These are phyloP conservation scores for Canis aureus DNA, from an alignment of 2,113 vertebrate species.

Conservation along the genomic window DNA sequence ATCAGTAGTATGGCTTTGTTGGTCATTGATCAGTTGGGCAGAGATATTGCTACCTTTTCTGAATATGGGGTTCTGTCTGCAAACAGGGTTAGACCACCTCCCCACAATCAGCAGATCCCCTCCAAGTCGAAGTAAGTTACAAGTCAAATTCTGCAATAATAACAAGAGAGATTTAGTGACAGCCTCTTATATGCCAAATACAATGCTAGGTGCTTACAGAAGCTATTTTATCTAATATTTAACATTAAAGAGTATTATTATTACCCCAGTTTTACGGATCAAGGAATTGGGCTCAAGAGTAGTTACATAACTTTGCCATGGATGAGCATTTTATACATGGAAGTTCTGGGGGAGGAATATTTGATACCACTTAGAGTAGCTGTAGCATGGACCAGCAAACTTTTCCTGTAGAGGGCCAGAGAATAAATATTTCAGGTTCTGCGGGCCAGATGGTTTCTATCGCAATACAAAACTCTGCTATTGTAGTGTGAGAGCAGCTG, in stretches of 20 bases:
- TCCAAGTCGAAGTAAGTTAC: background rate
- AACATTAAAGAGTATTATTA: background rate
- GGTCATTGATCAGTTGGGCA: background rate
- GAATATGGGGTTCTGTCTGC: background rate
- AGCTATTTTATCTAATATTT: background rate
- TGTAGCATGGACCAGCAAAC: background rate
- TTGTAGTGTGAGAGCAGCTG: background rate
- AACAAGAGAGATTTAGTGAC: background rate
- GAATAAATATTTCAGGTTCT: slow-evolving; percentile 21
- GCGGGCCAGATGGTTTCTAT: background rate
- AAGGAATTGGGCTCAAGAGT: background rate
- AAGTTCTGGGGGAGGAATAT: background rate
- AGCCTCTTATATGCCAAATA: background rate
- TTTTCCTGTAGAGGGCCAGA: background rate
- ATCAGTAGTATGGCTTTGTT: background rate
- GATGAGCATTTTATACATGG: background rate
- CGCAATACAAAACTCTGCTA: background rate
- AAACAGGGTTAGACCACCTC: background rate
- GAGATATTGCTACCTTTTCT: background rate
- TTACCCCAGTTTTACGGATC: background rate
- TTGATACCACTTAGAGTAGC: background rate
- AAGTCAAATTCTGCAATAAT: background rate
- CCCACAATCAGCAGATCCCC: background rate
- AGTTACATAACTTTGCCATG: background rate
- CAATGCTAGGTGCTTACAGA: background rate